Percentiles rank a stretch among this genome's conserved stretches.
Evolutionary conservation across 2,888 invertebrate genomes (phyloP).

Genomic region (Callyntrura sp.): DNA sequence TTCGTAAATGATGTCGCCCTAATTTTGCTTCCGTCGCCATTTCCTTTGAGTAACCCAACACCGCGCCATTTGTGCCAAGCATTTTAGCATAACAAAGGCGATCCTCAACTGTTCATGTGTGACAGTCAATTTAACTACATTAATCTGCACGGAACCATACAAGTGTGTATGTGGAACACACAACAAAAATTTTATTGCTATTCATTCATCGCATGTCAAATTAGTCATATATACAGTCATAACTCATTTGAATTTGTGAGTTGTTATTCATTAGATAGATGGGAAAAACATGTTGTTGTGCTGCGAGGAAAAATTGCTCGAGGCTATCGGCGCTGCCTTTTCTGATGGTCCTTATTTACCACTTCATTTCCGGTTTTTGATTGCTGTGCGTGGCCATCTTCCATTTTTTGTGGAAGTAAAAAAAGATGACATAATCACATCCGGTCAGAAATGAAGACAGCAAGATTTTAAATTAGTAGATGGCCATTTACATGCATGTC

Average conservation of each 20-base stretch:
- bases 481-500: conserved; percentile 16
- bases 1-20: too few relatives aligned
- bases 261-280: not conserved
- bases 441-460: conserved; percentile 18
- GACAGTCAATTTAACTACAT: not conserved
- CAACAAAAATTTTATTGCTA: not conserved
- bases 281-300: not conserved
- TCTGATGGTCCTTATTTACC: conserved; percentile 21
- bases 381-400: conserved; percentile 66
- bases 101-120: not conserved
- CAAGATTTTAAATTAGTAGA: not conserved
- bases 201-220: conserved; percentile 22
- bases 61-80: too few relatives aligned
- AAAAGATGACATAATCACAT: conserved; percentile 36
- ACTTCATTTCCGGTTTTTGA: conserved; percentile 61
- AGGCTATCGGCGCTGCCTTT: conserved; percentile 21
- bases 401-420: conserved; percentile 55
- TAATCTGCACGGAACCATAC: not conserved
- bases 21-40: too few relatives aligned
- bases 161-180: not conserved
- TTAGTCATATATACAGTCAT: conserved; percentile 10
- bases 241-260: conserved; percentile 32
- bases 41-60: too few relatives aligned
- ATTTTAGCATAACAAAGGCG: not conserved
- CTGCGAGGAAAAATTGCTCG: conserved; percentile 3